Percentiles rank a stretch among this genome's conserved stretches.
Evolutionary conservation across 2,888 invertebrate genomes (phyloP).

Genomic region (Drosophila gaucha): DNA sequence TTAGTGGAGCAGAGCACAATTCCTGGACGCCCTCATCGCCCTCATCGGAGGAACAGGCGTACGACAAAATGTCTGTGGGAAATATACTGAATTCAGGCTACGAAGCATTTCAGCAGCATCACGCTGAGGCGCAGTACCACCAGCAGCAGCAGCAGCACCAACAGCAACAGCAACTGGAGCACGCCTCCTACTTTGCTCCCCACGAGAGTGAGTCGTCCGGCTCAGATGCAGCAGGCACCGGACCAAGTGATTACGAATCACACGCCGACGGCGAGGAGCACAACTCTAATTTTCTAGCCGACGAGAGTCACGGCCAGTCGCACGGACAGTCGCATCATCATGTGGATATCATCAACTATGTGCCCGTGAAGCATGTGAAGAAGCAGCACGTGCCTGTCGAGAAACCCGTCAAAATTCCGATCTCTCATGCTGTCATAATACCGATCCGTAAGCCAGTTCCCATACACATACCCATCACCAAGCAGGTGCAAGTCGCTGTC

Average conservation of each 20-base stretch:
- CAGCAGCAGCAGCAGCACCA: slow-evolving; percentile 60
- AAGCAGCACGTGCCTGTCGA: slow-evolving; percentile 90
- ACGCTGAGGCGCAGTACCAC: slow-evolving; percentile 42
- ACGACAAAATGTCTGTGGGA: slow-evolving; percentile 82
- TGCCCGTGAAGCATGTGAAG: slow-evolving; percentile 88
- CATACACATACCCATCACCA: slow-evolving; percentile 90
- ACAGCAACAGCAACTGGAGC: slow-evolving; percentile 56
- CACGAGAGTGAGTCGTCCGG: slow-evolving; percentile 26
- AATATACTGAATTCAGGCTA: slow-evolving; percentile 77
- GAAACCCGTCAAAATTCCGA: slow-evolving; percentile 90
- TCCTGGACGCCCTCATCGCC: slow-evolving; percentile 45
- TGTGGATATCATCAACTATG: slow-evolving; percentile 87
- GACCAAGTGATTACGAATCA: slow-evolving; percentile 56
- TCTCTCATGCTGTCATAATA: slow-evolving; percentile 91
- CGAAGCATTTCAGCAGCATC: slow-evolving; percentile 53
- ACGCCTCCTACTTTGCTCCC: slow-evolving; percentile 42
- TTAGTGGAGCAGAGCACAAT: slow-evolving; percentile 50
- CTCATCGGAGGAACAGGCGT: slow-evolving; percentile 54
- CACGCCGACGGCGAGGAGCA: slow-evolving; percentile 65
- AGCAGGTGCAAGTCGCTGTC: slow-evolving; percentile 90
- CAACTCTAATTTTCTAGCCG: slow-evolving; percentile 67
- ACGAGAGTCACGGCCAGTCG: slow-evolving; percentile 39
- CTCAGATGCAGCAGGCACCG: slow-evolving; percentile 24
- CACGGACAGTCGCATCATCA: slow-evolving; percentile 79
- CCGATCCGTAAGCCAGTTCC: slow-evolving; percentile 92